Evolutionary conservation across 1,140 invertebrate species (phyloP).

Genomic region (Chlorops oryzae): DNA sequence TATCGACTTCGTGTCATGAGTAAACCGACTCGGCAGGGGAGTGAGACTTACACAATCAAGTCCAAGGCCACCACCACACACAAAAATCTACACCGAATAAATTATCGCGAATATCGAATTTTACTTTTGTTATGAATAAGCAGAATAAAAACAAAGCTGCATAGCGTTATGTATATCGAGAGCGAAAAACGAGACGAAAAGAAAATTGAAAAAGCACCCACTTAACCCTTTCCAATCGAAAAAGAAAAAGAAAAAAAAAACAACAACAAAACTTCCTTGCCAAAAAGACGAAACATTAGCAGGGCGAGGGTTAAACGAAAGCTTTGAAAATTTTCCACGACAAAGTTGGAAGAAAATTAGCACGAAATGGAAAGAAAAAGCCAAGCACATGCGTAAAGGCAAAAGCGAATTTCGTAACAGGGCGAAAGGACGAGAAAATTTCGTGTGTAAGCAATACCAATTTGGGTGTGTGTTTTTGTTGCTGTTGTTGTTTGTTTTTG

Average conservation of each 20-base stretch:
- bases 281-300: conserved; percentile 18
- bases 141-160: conserved; percentile 38
- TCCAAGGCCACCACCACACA: conserved; percentile 24
- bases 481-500: too few relatives aligned
- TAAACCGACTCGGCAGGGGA: too few relatives aligned
- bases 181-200: too few relatives aligned
- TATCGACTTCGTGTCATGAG: too few relatives aligned
- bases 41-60: too few relatives aligned
- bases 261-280: not conserved
- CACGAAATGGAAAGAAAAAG: not conserved
- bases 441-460: too few relatives aligned
- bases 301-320: not conserved
- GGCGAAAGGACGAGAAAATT: too few relatives aligned
- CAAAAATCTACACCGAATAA: conserved; percentile 21
- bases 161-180: too few relatives aligned
- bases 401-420: conserved; percentile 20
- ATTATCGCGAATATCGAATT: conserved; percentile 8
- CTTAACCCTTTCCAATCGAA: not conserved
- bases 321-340: not conserved
- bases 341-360: not conserved
- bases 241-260: not conserved
- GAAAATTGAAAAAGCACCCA: not conserved
- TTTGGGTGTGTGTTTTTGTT: too few relatives aligned
- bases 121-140: conserved; percentile 39
- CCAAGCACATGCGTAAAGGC: not conserved